Evolutionary conservation across 2,888 invertebrate species (phyloP), one percentile per base, ranked within the genome.

Genomic region (Mimas tiliae): DNA sequence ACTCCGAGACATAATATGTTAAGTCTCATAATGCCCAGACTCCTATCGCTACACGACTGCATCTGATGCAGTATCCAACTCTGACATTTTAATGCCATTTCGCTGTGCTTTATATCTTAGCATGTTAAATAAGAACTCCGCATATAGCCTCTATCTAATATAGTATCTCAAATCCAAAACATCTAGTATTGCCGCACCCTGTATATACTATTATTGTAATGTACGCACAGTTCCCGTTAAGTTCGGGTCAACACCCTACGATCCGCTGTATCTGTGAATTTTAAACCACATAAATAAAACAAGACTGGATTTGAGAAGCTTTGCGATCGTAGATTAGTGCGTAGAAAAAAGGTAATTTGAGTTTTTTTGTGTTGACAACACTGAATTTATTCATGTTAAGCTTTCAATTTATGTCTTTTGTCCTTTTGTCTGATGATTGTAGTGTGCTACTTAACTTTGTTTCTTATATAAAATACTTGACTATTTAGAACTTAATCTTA

Each of bases 151-250:
- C 55, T 55, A 48, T 16, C 19, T 19, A 9, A 9, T 50, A 50
- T 50, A 7, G 6, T n/a, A 42, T 11, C 38, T 8, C 11, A 58
- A 58, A 58, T 16, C 8, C 16, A 38, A 38, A 58, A 58, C 9
- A 27, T 6, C 4, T 27, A 14, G 14, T 52, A 52, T 38, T 12
- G 11, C 19, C 42, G 58, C 58, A 58, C 58, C 58, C 58, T 58
- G 58, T 63, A 66, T 63, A 62, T 66, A 62, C 62, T 53, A 51
- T 47, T 53, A 52, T 48, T 52, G 27, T 62, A 52, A 66, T 63
- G 53, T 66, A 63, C 58, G 53, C 63, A 33, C 47, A 33, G 42
- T 45, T 63, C 63, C 66, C 66, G 66, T 66, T 66, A 66, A 47
- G 66, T 52, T 27, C 34, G 63, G 63, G 62, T 66, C 63, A 66